phyloP scores from a whole-genome alignment of 2,113 vertebrate species.

The Xenotilapia caudafasciata region DNA sequence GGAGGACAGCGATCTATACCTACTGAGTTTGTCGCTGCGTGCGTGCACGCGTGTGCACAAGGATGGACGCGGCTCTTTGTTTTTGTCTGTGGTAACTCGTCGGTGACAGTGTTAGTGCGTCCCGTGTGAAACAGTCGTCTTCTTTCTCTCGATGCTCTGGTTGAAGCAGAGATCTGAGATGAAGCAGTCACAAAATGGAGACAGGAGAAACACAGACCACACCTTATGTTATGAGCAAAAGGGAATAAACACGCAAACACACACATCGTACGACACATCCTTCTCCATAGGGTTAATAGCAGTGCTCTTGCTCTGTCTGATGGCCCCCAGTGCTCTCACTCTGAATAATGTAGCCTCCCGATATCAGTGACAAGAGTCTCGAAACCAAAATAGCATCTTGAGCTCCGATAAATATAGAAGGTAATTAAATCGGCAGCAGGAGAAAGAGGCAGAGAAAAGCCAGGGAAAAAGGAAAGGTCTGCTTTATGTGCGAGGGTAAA shows the following conservation, averaged over 20 bases:
- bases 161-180: conserved; percentile 3
- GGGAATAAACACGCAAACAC: neutral
- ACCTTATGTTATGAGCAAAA: neutral
- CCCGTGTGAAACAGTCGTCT: neutral
- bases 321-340: conserved; percentile 48
- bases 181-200: conserved; percentile 21
- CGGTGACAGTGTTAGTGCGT: neutral
- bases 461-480: conserved; percentile 39
- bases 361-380: conserved; percentile 70
- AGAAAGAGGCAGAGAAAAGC: conserved; percentile 51
- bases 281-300: conserved; percentile 32
- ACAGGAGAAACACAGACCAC: conserved; percentile 15
- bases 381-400: conserved; percentile 70
- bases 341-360: conserved; percentile 64
- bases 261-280: neutral
- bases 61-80: neutral
- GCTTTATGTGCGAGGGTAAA: conserved; percentile 38
- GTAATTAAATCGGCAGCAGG: conserved; percentile 69
- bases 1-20: conserved; percentile 56
- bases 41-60: neutral
- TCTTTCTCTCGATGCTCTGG: neutral
- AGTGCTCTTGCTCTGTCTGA: conserved; percentile 38
- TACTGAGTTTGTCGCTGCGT: neutral
- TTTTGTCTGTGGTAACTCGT: neutral
- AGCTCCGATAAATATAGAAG: conserved; percentile 73